Conservation (phyloP, 2,113 vertebrate genomes). For the Mellivora capensis region DNA sequence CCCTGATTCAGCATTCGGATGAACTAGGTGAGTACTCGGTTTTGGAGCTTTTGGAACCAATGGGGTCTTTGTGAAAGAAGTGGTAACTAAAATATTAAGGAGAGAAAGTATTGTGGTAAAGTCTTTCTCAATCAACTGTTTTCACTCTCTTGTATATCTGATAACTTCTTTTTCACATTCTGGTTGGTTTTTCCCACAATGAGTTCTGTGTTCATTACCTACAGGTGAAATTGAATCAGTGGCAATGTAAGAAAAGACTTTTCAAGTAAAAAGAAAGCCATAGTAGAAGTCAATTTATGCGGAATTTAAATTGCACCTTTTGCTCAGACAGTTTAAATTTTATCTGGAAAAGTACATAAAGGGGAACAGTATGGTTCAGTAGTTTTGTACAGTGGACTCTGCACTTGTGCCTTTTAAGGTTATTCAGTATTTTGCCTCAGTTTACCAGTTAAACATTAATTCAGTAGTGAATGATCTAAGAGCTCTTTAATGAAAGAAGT, state of each 20-base stretch:
- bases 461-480: background rate
- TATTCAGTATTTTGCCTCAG: conserved; percentile 48
- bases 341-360: conserved; percentile 29
- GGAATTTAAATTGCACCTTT: conserved; percentile 47
- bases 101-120: background rate
- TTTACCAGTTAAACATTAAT: conserved; percentile 55
- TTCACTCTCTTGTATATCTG: conserved; percentile 5
- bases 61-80: background rate
- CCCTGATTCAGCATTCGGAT: conserved; percentile 36
- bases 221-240: conserved; percentile 58
- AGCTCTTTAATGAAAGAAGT: conserved; percentile 53
- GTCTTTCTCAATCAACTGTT: background rate
- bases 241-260: conserved; percentile 12
- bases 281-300: background rate
- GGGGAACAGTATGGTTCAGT: conserved; percentile 28
- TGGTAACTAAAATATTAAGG: background rate
- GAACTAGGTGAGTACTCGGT: conserved; percentile 32
- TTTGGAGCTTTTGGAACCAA: background rate
- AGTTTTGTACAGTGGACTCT: conserved; percentile 62
- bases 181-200: conserved; percentile 56
- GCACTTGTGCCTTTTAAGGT: conserved; percentile 30
- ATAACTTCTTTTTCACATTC: conserved; percentile 2
- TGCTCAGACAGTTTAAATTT: background rate
- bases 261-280: conserved; percentile 36
- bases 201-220: conserved; percentile 58